Evolutionary conservation across 2,888 invertebrate species (phyloP).

Genomic region (Acleris sparsana): DNA sequence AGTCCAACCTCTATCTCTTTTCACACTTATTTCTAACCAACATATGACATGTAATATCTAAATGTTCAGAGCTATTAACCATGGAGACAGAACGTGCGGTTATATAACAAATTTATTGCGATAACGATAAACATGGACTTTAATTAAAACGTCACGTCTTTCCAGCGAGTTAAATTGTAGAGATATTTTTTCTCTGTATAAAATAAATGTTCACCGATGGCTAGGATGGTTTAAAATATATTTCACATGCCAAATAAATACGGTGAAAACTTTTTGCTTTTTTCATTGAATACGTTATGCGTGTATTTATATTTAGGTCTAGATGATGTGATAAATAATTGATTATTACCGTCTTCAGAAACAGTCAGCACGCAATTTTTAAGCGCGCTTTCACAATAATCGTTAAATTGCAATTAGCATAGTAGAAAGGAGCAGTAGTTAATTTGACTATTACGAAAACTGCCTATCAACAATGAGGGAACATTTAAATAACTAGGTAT

Average conservation of each 20-base stretch:
- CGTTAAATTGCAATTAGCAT: constrained; percentile 28
- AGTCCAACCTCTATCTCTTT: constrained; percentile 44
- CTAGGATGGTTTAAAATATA: neutral
- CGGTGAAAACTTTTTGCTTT: no score
- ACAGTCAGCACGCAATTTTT: constrained; percentile 17
- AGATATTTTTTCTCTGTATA: neutral
- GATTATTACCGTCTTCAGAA: neutral
- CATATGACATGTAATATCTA: neutral
- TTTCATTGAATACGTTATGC: no score
- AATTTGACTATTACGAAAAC: constrained; percentile 35
- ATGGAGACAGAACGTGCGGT: neutral
- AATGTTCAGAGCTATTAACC: no score
- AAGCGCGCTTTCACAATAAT: constrained; percentile 32
- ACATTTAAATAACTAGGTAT: constrained; percentile 1
- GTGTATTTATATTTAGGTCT: no score
- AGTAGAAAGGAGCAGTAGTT: constrained; percentile 30
- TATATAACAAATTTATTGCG: constrained; percentile 4
- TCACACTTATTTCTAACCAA: neutral
- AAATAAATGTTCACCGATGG: neutral
- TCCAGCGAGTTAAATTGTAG: constrained; percentile 9
- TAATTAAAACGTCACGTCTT: constrained; percentile 22
- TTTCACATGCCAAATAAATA: no score
- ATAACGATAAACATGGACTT: constrained; percentile 8
- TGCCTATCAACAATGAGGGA: constrained; percentile 5
- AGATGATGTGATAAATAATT: no score